A percentile compares a stretch with the other conserved stretches of the same genome.
phyloP scores from a whole-genome alignment of 92 coral and sea anemone genomes.

The Epizoanthus illoricatus region DNA sequence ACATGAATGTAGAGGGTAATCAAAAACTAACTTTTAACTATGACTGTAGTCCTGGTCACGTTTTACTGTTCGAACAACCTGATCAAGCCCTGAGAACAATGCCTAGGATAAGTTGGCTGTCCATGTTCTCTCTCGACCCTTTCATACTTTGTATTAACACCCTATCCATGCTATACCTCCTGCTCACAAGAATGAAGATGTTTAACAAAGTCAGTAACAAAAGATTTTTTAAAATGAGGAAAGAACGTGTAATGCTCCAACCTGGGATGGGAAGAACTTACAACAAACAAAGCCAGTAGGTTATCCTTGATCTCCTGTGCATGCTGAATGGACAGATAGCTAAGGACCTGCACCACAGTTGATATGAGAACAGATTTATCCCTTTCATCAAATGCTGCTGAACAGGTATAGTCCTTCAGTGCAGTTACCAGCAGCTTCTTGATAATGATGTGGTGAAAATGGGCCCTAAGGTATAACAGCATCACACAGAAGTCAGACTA shows the following conservation, averaged over 20 bases:
- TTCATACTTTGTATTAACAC: too few species aligned
- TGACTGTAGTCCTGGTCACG: too few species aligned
- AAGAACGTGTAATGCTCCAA: not conserved
- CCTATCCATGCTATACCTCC: too few species aligned
- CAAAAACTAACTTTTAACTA: too few species aligned
- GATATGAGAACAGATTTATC: conserved; percentile 78
- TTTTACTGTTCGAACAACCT: too few species aligned
- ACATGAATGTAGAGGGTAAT: too few species aligned
- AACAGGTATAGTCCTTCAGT: conserved; percentile 74
- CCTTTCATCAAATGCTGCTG: conserved; percentile 58
- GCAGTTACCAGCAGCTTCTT: conserved; percentile 88
- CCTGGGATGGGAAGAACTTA: conserved; percentile 25
- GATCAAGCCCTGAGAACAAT: too few species aligned
- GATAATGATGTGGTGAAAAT: conserved; percentile 82
- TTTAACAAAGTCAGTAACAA: too few species aligned
- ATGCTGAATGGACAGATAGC: conserved; percentile 85
- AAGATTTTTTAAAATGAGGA: too few species aligned
- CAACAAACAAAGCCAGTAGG: conserved; percentile 82
- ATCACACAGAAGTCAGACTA: not conserved
- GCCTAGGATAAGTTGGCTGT: too few species aligned
- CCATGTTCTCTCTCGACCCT: too few species aligned
- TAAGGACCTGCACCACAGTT: conserved; percentile 83
- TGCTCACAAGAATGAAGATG: too few species aligned
- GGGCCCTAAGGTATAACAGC: conserved; percentile 54
- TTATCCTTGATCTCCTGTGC: conserved; percentile 81